Conservation (phyloP, 2,113 vertebrate genomes). For the Verasper variegatus region DNA sequence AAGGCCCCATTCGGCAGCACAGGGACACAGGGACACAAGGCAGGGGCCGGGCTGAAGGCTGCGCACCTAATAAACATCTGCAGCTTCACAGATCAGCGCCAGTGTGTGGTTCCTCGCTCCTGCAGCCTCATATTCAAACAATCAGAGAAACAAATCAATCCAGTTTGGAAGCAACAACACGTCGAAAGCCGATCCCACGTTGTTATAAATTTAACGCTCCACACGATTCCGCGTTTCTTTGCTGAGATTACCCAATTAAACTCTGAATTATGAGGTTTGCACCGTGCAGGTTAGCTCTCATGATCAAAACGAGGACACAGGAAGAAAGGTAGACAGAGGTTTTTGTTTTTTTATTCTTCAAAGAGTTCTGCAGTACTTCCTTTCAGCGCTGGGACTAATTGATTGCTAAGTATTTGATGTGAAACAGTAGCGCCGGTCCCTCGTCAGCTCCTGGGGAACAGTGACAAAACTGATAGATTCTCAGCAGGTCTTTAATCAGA, state of each 20-base stretch:
- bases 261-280: neutral
- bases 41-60: neutral
- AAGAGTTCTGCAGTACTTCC: neutral
- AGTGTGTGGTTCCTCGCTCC: too few species aligned
- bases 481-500: slow-evolving; percentile 25
- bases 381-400: neutral
- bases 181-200: neutral
- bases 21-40: slow-evolving; percentile 39
- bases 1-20: slow-evolving; percentile 30
- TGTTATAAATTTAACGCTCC: too few species aligned
- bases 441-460: neutral
- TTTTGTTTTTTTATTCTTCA: neutral
- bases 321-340: neutral
- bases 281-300: neutral
- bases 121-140: too few species aligned
- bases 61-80: neutral
- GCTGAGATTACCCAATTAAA: neutral
- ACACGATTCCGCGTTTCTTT: neutral
- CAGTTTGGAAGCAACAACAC: neutral
- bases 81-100: neutral
- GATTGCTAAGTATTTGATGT: slow-evolving; percentile 41
- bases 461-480: slow-evolving; percentile 6
- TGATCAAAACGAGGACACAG: slow-evolving; percentile 17
- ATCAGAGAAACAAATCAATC: too few species aligned
- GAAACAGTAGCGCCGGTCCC: slow-evolving; percentile 3